These are phyloP conservation scores for Zosterops pallidus DNA, from an alignment of 2,113 vertebrate species.

Conservation along the genomic window DNA sequence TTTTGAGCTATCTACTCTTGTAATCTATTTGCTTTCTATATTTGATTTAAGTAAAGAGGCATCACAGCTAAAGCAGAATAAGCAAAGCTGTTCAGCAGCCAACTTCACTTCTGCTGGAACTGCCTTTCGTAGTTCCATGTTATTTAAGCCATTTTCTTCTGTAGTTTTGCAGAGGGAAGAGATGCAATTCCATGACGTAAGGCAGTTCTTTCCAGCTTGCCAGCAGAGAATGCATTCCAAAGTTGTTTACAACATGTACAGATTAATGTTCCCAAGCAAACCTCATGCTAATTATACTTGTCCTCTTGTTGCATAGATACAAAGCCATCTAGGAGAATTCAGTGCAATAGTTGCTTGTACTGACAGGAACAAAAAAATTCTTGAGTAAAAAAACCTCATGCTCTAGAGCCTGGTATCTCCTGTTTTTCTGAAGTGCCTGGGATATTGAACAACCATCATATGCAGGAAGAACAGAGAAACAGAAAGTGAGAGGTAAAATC, in stretches of 20 bases:
- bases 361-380: background rate
- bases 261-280: background rate
- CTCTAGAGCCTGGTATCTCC: background rate
- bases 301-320: background rate
- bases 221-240: background rate
- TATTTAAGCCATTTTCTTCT: background rate
- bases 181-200: background rate
- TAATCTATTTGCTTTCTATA: background rate
- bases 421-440: background rate
- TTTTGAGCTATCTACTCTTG: background rate
- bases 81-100: background rate
- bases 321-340: background rate
- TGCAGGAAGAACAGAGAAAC: background rate
- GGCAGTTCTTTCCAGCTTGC: background rate
- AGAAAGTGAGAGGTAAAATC: background rate
- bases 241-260: background rate
- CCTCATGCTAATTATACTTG: background rate
- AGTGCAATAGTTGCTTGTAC: background rate
- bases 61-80: background rate
- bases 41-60: background rate
- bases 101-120: background rate
- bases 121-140: background rate
- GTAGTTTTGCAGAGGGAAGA: background rate
- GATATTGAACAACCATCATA: background rate
- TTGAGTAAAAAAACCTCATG: background rate